Evolutionary conservation across 2,113 vertebrate genomes (phyloP), one percentile per base, ranked within the genome.

Genomic region (Poeciliopsis turrubarensis): DNA sequence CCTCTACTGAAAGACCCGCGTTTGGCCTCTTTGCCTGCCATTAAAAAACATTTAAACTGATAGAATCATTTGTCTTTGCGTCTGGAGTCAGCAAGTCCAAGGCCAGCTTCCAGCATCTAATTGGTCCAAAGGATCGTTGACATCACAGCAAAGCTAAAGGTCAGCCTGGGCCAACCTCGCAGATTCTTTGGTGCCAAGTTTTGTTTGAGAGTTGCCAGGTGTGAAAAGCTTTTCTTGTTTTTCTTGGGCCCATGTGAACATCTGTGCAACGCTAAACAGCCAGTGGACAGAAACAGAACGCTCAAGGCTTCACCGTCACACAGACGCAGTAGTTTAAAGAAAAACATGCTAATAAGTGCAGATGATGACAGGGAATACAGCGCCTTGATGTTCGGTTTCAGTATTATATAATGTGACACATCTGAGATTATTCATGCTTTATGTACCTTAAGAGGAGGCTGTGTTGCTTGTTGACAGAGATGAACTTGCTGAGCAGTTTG

Each of bases 61-160:
- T 96, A 94, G 96, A 94, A 94, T 95, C 96, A 97, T 98, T 98
- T 96, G 96, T 98, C 96, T 97, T 96, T 94, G 92, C 94, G 95
- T 96, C 94, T 94, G 92, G 91, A 83, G 90, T 92, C 89, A 83
- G 91, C 94, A 89, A 92, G 92, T 92, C 94, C 94, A 91, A 95
- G 96, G 96, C 95, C 95, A 95, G 95, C 86, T 94, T 92, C 82
- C 89, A 95, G 94, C 88, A 72, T 92, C 85, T 91, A 89, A 96
- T 94, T 95, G 95, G 96, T 86, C 77, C 73, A 92, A 82, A 90
- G 85, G 89, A 91, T 86, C 89, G 85, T 90, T 91, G 93, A 95
- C 95, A 95, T 94, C 95, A 94, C 79, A 54, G 25, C 60, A 72
- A 75, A 94, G 94, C 91, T 73, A 94, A 91, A 94, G 95, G 95